Evolutionary conservation across 2,888 invertebrate genomes (phyloP).

Genomic region (Scelioninae gen. 1): DNA sequence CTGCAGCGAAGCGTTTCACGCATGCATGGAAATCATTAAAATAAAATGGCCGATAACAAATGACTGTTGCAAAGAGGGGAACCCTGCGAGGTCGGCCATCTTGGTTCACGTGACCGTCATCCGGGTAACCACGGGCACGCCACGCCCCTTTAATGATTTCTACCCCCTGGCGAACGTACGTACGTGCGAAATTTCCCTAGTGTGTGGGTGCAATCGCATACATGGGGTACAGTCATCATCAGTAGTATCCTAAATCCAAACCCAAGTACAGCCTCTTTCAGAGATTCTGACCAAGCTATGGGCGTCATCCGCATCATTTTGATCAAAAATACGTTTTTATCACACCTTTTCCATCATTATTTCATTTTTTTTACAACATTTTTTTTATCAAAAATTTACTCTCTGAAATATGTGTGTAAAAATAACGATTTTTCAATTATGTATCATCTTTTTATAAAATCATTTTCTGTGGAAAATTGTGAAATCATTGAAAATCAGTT

Average conservation of each 20-base stretch:
- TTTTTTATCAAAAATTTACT: too few species aligned
- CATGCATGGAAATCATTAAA: slow-evolving; percentile 85
- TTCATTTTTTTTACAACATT: neutral
- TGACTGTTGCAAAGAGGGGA: slow-evolving; percentile 83
- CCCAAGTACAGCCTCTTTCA: slow-evolving; percentile 77
- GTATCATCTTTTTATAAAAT: too few species aligned
- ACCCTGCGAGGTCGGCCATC: slow-evolving; percentile 81
- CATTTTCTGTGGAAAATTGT: too few species aligned
- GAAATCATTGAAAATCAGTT: too few species aligned
- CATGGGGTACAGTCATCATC: slow-evolving; percentile 83
- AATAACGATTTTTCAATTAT: too few species aligned
- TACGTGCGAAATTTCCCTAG: slow-evolving; percentile 79
- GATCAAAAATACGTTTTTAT: slow-evolving; percentile 10
- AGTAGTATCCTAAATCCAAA: slow-evolving; percentile 78
- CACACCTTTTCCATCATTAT: slow-evolving; percentile 1
- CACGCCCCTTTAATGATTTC: slow-evolving; percentile 85
- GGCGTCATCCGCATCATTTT: slow-evolving; percentile 18
- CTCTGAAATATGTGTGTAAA: too few species aligned
- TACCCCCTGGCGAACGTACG: slow-evolving; percentile 81
- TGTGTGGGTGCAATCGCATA: slow-evolving; percentile 72
- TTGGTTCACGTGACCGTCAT: slow-evolving; percentile 85
- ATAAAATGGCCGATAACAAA: slow-evolving; percentile 85
- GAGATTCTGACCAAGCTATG: slow-evolving; percentile 33
- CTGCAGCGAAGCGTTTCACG: slow-evolving; percentile 83
- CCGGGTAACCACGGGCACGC: slow-evolving; percentile 84